phyloP scores from a whole-genome alignment of 1,140 invertebrate genomes.

The Spodoptera litura region DNA sequence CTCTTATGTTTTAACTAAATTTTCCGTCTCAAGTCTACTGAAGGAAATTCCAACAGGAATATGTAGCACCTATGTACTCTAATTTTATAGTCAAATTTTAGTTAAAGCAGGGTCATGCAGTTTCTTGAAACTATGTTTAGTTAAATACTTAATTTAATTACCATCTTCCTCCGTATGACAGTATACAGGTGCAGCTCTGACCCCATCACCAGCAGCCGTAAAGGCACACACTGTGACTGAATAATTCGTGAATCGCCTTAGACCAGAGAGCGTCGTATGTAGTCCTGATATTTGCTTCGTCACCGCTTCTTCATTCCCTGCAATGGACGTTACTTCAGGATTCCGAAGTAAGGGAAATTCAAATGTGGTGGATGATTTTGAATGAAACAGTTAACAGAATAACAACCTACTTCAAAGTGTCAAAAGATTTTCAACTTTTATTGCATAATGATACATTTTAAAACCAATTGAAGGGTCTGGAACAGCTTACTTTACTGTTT shows the following conservation, averaged over 20 bases:
- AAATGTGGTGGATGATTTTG: constrained; percentile 8
- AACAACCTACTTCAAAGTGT: background rate
- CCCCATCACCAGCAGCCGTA: constrained; percentile 95
- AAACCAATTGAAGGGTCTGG: no score
- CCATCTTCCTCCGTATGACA: constrained; percentile 97
- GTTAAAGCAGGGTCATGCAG: background rate
- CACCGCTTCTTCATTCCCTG: constrained; percentile 87
- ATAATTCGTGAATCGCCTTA: constrained; percentile 97
- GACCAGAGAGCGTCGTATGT: constrained; percentile 88
- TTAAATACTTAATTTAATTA: constrained; percentile 72
- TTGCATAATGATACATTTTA: no score
- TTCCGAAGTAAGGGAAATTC: constrained; percentile 32
- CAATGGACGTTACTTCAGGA: constrained; percentile 10
- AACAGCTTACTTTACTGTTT: no score
- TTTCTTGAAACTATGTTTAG: background rate
- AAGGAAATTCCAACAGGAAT: no score
- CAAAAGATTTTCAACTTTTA: no score
- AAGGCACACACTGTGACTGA: constrained; percentile 95
- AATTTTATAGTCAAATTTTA: no score
- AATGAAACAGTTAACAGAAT: background rate
- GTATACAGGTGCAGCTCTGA: constrained; percentile 92
- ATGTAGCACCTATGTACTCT: no score
- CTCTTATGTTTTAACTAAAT: no score
- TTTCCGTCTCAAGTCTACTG: no score
- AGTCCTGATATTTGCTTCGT: constrained; percentile 90